Evolutionary conservation across 2,888 invertebrate species (phyloP).

Genomic region (Linhomoeus sp.): DNA sequence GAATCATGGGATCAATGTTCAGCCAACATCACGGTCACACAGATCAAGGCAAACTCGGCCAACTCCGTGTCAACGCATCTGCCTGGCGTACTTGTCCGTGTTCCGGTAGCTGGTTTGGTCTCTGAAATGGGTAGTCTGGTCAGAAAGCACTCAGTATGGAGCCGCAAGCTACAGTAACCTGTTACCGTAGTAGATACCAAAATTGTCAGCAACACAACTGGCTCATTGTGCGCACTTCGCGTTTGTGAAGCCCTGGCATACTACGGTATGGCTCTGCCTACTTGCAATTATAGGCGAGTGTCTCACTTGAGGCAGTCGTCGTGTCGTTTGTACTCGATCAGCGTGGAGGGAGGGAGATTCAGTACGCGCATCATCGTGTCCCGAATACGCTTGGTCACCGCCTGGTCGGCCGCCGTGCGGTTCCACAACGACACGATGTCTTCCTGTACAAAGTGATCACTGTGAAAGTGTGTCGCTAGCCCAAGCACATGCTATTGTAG

Average conservation of each 20-base stretch:
- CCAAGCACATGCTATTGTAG: too few relatives aligned
- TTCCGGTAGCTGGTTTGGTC: slow-evolving; percentile 35
- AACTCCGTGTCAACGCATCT: background rate
- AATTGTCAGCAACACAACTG: background rate
- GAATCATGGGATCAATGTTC: too few relatives aligned
- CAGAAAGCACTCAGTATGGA: background rate
- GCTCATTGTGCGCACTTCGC: too few relatives aligned
- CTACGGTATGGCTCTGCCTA: too few relatives aligned
- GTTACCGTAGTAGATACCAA: background rate
- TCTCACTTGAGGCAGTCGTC: slow-evolving; percentile 50
- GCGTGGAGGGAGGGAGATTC: slow-evolving; percentile 72
- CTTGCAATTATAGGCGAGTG: too few relatives aligned
- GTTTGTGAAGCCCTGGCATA: too few relatives aligned
- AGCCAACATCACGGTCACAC: too few relatives aligned
- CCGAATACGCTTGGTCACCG: slow-evolving; percentile 68
- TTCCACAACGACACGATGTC: slow-evolving; percentile 94
- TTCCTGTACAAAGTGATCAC: too few relatives aligned
- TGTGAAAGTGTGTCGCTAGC: too few relatives aligned
- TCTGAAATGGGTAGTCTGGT: slow-evolving; percentile 20
- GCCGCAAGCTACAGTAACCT: slow-evolving; percentile 5
- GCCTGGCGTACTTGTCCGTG: slow-evolving; percentile 26
- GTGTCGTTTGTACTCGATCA: slow-evolving; percentile 64
- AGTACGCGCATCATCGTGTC: slow-evolving; percentile 83
- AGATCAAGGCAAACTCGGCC: too few relatives aligned
- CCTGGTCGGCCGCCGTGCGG: slow-evolving; percentile 70